Evolutionary conservation across 2,113 vertebrate genomes (phyloP), one percentile per base, ranked within the genome.

Genomic region (Vimba vimba): DNA sequence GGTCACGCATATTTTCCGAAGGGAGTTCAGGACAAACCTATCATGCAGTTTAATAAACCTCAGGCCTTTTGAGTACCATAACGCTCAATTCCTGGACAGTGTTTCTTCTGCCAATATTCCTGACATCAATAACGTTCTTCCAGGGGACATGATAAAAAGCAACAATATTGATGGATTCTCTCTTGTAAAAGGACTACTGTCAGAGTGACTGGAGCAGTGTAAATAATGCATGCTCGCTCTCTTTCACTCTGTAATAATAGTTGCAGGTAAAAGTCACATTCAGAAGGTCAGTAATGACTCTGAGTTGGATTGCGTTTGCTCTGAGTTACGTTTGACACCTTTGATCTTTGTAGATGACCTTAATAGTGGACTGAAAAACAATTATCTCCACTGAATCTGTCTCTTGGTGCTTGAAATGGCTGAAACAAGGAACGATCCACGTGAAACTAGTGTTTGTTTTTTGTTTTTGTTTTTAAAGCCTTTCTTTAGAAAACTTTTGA

Each of bases 331-430:
- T 62, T 57, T 74, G 71, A 50, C 84, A 62, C 39, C 45, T 30
- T 43, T 89, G 84, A 71, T 86, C 76, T 76, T 84, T 76, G 25
- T 57, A 84, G 27, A 87, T 36, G 27, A 87, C 76, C 83, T 82
- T 76, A 43, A 43, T 43, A 62, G 82, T 83, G 85, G 76, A 75
- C 80, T n/a, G 62, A 84, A 80, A 80, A 47, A 64, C 79, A 30
- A 45, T 45, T 25, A 79, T 79, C 36, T 66, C n/a, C 0, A 9
- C 36, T 64, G 15, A 25, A 11, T 80, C 36, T 64, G 23, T 64
- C 13, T 79, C 33, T 62, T 23, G 2, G 57, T 19, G 36, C 1
- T 5, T 57, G 76, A 57, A 36, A 57, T 23, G 30, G 6, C 19
- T 45, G 33, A 0, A 8, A 71, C 33, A 43, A 39, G 2, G 4